Percentiles rank a stretch among this genome's conserved stretches.
Evolutionary conservation across 2,113 vertebrate species (phyloP).

Genomic region (Ceyx cyanopectus): DNA sequence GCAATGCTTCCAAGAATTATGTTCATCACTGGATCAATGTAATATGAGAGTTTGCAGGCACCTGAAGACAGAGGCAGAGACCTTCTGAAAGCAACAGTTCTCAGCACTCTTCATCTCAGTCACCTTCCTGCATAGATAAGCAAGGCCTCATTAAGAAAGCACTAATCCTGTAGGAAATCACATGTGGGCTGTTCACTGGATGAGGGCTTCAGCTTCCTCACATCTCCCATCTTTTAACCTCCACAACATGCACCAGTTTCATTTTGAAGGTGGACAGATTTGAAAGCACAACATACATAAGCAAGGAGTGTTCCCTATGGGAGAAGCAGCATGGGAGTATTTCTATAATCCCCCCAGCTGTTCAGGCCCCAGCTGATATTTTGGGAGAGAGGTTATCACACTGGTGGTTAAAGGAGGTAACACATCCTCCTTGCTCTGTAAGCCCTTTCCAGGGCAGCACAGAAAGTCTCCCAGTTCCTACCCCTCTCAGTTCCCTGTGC

Average conservation of each 20-base stretch:
- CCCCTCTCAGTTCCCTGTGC: not conserved
- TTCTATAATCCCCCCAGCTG: not conserved
- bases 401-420: not conserved
- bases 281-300: not conserved
- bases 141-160: fast-evolving
- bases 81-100: not conserved
- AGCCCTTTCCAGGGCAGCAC: not conserved
- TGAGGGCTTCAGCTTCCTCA: not conserved
- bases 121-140: not conserved
- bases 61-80: not conserved
- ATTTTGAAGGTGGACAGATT: not conserved
- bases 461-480: not conserved
- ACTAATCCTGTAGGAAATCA: not conserved
- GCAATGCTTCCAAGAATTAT: not conserved
- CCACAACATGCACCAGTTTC: not conserved
- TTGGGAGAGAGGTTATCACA: not conserved
- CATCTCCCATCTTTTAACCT: not conserved
- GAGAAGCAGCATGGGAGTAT: not conserved
- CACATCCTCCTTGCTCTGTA: not conserved
- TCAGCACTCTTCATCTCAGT: not conserved
- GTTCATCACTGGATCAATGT: not conserved
- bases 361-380: not conserved
- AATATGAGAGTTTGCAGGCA: not conserved
- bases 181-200: not conserved
- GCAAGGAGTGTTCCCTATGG: fast-evolving